Conservation (phyloP, 2,113 vertebrate species). For the Odobenus rosmarus region DNA sequence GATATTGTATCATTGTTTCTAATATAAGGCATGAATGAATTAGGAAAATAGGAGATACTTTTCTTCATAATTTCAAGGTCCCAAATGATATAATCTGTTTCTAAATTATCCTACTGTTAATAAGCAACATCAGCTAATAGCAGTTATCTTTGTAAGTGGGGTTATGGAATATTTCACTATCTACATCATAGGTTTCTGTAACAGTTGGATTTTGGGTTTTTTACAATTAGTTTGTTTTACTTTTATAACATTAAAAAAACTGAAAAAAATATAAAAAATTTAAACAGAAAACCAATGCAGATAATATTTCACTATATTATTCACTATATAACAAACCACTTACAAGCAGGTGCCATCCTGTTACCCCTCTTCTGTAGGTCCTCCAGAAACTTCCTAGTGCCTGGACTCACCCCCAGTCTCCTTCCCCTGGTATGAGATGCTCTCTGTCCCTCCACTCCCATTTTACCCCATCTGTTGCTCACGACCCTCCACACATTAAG, state of each 20-base stretch:
- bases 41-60: neutral
- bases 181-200: neutral
- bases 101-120: neutral
- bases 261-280: neutral
- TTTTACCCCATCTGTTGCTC: neutral
- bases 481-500: fast-evolving
- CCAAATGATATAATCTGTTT: neutral
- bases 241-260: neutral
- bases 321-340: neutral
- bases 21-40: neutral
- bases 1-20: neutral
- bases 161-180: neutral
- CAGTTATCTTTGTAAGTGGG: neutral
- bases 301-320: neutral
- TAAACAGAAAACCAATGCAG: neutral
- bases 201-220: neutral
- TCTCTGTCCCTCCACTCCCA: neutral
- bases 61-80: neutral
- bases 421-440: neutral
- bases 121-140: neutral
- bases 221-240: conserved; percentile 10
- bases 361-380: too few species aligned
- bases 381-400: neutral
- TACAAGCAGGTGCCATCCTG: neutral
- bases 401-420: neutral